Evolutionary conservation across 2,113 vertebrate species (phyloP).

Genomic region (Proteles cristata): DNA sequence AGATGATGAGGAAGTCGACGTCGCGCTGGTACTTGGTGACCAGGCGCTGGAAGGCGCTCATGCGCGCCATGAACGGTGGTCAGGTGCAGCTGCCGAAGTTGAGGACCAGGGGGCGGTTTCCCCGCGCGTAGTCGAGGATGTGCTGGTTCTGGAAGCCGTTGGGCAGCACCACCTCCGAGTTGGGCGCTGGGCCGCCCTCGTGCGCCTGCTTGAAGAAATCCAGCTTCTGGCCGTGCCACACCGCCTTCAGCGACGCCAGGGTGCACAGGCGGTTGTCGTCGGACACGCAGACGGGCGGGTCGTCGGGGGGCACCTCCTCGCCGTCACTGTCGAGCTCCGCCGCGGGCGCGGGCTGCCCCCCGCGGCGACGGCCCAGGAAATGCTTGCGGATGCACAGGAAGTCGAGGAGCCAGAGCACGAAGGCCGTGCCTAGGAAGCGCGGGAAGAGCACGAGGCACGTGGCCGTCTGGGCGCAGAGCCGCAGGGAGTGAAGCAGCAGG

Average conservation of each 20-base stretch:
- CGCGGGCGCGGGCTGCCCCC: constrained; percentile 71
- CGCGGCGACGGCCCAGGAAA: constrained; percentile 89
- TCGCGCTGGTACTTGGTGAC: constrained; percentile 94
- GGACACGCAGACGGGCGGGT: constrained; percentile 96
- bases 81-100: constrained; percentile 99
- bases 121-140: constrained; percentile 94
- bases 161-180: constrained; percentile 95
- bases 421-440: constrained; percentile 95
- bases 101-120: constrained; percentile 94
- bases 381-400: constrained; percentile 97
- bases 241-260: constrained; percentile 95
- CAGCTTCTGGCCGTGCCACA: constrained; percentile 98
- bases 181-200: constrained; percentile 93
- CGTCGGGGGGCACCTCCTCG: constrained; percentile 88
- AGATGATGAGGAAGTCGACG: constrained; percentile 97
- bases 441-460: constrained; percentile 96
- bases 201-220: constrained; percentile 97
- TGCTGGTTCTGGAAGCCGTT: constrained; percentile 88
- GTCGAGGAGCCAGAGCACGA: constrained; percentile 97
- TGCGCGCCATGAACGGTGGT: constrained; percentile 99
- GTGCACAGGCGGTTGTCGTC: constrained; percentile 98
- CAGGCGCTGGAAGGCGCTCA: constrained; percentile 96
- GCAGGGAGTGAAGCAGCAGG: constrained; percentile 91
- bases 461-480: constrained; percentile 93
- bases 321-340: constrained; percentile 74